These are phyloP conservation scores for Lepus oiostolus DNA, from an alignment of 2,797 vertebrate species.

Conservation along the genomic window DNA sequence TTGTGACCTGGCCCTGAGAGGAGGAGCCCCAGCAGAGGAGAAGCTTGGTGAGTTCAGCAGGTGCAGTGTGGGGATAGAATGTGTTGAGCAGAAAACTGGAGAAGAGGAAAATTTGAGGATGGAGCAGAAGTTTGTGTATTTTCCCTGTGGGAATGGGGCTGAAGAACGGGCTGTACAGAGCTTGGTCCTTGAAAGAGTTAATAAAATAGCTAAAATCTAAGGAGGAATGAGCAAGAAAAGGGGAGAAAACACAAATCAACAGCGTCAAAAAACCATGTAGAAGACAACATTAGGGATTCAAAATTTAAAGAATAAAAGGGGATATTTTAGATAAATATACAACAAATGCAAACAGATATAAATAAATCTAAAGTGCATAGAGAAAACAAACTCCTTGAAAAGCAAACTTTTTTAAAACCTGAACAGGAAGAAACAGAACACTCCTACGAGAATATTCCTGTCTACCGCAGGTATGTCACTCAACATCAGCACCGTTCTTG, in stretches of 20 bases:
- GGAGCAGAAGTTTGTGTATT: not conserved
- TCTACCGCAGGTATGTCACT: not conserved
- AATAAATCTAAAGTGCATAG: not conserved
- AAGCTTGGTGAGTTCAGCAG: not conserved
- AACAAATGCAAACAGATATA: not conserved
- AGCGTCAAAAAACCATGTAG: not conserved
- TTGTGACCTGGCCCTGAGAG: too few species aligned
- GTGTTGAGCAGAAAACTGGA: not conserved
- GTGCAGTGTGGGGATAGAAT: not conserved
- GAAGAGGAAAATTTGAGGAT: fast-evolving
- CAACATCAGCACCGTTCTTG: not conserved
- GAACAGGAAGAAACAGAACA: not conserved
- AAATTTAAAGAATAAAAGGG: not conserved
- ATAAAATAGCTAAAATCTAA: not conserved
- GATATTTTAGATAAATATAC: not conserved
- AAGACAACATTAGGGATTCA: not conserved
- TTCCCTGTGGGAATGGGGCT: not conserved
- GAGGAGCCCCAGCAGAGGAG: not conserved
- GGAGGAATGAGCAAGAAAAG: not conserved
- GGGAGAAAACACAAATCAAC: not conserved
- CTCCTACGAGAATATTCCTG: not conserved
- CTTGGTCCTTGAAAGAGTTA: not conserved
- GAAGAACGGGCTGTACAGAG: not conserved
- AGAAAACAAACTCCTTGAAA: not conserved
- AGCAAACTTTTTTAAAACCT: not conserved